Evolutionary conservation across 2,888 invertebrate genomes (phyloP), one percentile per base, ranked within the genome.

Genomic region (Dusona sp.): DNA sequence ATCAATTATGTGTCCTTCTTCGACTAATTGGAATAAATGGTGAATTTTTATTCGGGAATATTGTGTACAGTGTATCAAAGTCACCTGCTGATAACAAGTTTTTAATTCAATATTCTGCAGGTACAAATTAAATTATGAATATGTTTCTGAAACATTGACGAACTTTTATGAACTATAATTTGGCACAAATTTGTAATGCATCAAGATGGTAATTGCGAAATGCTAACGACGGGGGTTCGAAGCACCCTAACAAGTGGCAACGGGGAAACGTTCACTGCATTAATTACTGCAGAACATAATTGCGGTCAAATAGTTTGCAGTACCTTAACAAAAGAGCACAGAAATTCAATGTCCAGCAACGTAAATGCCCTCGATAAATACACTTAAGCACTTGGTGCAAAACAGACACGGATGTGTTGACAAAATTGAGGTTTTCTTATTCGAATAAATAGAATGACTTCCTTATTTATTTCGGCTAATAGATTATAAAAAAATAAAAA

Each of bases 211-310:
- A 42, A 42, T 22, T 42, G 42, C 42, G 6, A 42, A 68, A 42
- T 22, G 42, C 42, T 25, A 42, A 42, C 67, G 67, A 42, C 42
- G 61, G 42, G 42, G 67, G 13, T 68, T 19, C 33, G n/a, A 7
- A 25, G 29, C 48, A 70, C 8, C 29, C n/a, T 29, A 25, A 29
- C 19, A 29, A 48, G 48, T 16, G 4, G 22, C 6, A 36, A 68
- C 29, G 22, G 3, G 67, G 13, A n/a, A 68, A 38, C 42, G 42
- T 42, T 68, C 11, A 45, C 70, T 25, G 45, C 48, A 48, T 70
- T 29, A 70, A 70, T 70, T 45, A 70, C 48, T 70, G 19, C 29
- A 11, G 19, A 16, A 48, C 70, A 25, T 48, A 48, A 48, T 48
- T 25, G 29, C 48, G 70, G 45, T 70, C 29, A 25, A 48, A 48